Evolutionary conservation across 2,113 vertebrate genomes (phyloP), one percentile per base, ranked within the genome.

Genomic region (Prochilodus magdalenae): DNA sequence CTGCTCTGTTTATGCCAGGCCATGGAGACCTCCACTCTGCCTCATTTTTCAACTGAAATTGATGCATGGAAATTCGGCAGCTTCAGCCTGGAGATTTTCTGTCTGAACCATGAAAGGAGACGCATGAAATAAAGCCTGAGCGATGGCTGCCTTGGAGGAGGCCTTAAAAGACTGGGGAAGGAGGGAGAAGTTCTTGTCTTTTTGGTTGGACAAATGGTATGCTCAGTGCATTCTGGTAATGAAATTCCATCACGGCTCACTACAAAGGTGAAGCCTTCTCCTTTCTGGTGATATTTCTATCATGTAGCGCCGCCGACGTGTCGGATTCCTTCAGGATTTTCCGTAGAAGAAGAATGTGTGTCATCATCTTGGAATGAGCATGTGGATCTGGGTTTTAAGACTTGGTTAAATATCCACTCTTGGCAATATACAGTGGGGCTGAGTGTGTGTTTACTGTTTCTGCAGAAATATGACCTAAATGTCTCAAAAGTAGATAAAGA

Each of bases 31-130:
- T 72, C 75, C 69, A 53, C 18, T 74, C 18, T 30, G 8, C 57
- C 67, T 83, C 75, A 78, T 83, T 83, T 83, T 67, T 81, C 60
- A 67, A 51, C 33, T 62, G 20, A 75, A 79, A 74, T 55, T 66
- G 76, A 84, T 26, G 27, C 49, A 47, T 63, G 40, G 59, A 73
- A 75, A 74, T 74, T 72, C 30, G 55, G 53, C 24, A 6, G 80
- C 62, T 82, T 33, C 57, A 13, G 72, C 72, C 73, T 60, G 47
- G 73, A 82, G 72, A 76, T 75, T 67, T 66, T 60, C 30, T n/a
- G 24, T 15, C 69, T 30, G 18, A 27, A 72, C 15, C 24, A 20
- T 82, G 30, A 75, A 69, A 63, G 44, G 40, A 14, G 57, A 40
- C 47, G 27, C 57, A 26, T 69, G 74, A 81, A 81, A 85, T 60